phyloP scores from a whole-genome alignment of 2,797 vertebrate species.

The Perodicticus potto region DNA sequence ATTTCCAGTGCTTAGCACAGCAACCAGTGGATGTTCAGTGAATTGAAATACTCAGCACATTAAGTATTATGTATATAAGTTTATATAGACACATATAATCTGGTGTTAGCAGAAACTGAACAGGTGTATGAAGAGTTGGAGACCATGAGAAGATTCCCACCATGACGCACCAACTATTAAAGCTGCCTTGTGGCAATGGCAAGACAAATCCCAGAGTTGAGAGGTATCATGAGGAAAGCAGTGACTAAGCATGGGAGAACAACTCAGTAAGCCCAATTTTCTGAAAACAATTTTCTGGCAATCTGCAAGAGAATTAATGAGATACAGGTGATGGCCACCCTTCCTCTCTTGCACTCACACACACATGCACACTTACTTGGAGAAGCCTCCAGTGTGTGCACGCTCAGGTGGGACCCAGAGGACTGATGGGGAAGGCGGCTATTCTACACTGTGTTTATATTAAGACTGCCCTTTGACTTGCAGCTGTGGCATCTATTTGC shows the following conservation, averaged over 20 bases:
- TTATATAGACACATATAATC: neutral
- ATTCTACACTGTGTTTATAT: neutral
- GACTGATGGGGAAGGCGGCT: neutral
- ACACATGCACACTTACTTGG: neutral
- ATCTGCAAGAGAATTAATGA: neutral
- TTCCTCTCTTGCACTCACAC: neutral
- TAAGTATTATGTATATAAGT: neutral
- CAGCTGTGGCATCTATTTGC: slow-evolving; percentile 34
- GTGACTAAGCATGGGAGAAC: neutral
- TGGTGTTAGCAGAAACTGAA: neutral
- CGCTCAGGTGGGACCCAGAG: neutral
- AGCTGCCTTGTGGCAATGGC: neutral
- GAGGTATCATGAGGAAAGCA: neutral
- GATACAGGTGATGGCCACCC: too few relatives aligned
- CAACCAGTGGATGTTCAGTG: neutral
- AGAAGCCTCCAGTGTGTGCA: neutral
- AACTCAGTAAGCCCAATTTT: neutral
- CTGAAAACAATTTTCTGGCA: neutral
- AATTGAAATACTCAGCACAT: neutral
- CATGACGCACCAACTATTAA: neutral
- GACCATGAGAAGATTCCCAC: neutral
- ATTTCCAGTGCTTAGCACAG: slow-evolving; percentile 2
- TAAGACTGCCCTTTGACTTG: slow-evolving; percentile 41
- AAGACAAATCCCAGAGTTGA: neutral
- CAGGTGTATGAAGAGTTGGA: neutral